Percentiles rank a stretch among this genome's conserved stretches.
phyloP scores from a whole-genome alignment of 2,113 vertebrate species.

The Pelusios castaneus region DNA sequence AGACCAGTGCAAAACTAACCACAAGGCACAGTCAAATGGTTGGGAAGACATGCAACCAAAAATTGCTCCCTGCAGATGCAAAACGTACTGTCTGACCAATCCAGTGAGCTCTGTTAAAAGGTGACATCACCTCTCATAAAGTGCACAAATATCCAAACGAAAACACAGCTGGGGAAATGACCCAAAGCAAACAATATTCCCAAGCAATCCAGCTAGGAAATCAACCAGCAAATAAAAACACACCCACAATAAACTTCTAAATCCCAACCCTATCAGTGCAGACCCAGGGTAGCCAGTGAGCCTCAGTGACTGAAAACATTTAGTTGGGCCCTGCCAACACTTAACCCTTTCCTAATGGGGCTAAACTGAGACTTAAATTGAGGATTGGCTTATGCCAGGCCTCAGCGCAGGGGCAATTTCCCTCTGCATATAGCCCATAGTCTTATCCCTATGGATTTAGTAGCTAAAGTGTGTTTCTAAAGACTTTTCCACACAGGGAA shows the following conservation, averaged over 20 bases:
- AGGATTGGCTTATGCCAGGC: background rate
- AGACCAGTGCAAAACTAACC: background rate
- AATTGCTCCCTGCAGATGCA: conserved; percentile 33
- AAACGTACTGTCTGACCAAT: background rate
- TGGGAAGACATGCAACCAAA: conserved; percentile 2
- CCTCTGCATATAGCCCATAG: background rate
- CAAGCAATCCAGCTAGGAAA: background rate
- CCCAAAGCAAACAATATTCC: background rate
- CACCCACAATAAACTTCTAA: background rate
- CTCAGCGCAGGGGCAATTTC: background rate
- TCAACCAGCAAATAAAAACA: background rate
- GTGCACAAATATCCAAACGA: background rate
- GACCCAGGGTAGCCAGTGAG: background rate
- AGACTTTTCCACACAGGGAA: background rate
- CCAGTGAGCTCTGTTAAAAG: background rate
- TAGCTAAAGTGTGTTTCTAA: background rate
- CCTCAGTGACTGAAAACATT: fast-evolving
- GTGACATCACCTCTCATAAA: conserved; percentile 1
- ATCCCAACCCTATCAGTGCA: background rate
- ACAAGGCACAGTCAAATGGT: conserved; percentile 10
- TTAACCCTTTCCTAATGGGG: background rate
- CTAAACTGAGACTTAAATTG: background rate
- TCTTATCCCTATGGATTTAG: background rate
- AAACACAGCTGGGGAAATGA: background rate
- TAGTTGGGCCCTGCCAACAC: background rate